Base-by-base conservation (phyloP, 2,113 vertebrate species). In the Nannobrachium achirus region DNA sequence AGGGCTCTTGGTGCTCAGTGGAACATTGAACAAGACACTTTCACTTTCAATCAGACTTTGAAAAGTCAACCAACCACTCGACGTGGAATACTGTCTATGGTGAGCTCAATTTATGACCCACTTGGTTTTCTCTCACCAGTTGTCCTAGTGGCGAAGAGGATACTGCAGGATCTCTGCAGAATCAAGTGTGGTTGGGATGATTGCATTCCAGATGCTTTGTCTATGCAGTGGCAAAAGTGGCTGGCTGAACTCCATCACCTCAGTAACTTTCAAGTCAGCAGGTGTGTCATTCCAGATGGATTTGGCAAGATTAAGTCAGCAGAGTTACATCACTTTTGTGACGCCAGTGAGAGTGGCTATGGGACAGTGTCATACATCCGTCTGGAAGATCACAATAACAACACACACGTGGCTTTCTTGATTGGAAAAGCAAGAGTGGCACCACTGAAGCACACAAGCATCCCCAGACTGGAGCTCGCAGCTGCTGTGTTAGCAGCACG, bases 51-150 rank as follows among this genome's bases (percentile, higher is more conserved):
- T 25, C 1, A 2, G 20, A 2, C 20, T 2, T 25, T 25, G 20
- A 1, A 25, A 25, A 25, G 20, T 25, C 20, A 25, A 25, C 20
- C 20, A 25, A 25, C 38, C 9, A 57, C 56, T n/a, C n/a, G 56
- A 40, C 14, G 56, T 9, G 8, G 9, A 5, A 57, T 57, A 14
- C 56, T 57, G 14, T 57, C 56, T 2, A 41, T 13, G 7, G 33
- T 57, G 1, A 40, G 56, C n/a, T 57, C 56, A 6, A 57, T 57
- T 39, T 57, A 57, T 8, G 55, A 56, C 13, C 55, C 55, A n/a
- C 5, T 56, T 6, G 25, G 55, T 39, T 56, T 56, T 14, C 33
- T 57, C 41, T 41, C 14, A 13, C 33, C 56, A 9, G 40, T 57
- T n/a, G 10, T 57, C 14, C 56, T 57, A 0, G 41, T 41, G 15